Conservation (phyloP, 1,140 invertebrate genomes). For the Leptopilina boulardi region DNA sequence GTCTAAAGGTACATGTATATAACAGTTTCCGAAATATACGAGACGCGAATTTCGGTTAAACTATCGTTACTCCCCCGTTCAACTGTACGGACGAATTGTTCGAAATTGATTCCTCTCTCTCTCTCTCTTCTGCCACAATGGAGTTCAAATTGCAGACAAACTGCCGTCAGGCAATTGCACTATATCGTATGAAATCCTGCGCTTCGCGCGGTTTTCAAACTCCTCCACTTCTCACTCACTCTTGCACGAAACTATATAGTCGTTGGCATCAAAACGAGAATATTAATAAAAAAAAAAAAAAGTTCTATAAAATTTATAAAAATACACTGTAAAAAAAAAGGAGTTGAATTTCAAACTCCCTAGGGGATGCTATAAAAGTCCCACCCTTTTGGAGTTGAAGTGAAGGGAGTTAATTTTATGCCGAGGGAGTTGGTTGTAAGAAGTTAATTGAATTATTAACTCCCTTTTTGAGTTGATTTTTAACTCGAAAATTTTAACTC, state of each 20-base stretch:
- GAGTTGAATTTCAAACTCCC: too few species aligned
- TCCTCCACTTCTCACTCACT: neutral
- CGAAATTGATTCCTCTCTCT: constrained; percentile 57
- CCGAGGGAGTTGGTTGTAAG: too few species aligned
- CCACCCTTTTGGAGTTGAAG: too few species aligned
- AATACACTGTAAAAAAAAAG: neutral
- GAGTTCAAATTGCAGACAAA: constrained; percentile 53
- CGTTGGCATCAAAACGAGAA: neutral
- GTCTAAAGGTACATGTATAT: constrained; percentile 22
- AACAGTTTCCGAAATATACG: constrained; percentile 38
- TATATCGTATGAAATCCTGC: constrained; percentile 11
- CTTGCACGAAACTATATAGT: neutral
- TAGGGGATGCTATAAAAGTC: too few species aligned
- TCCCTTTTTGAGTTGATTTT: too few species aligned
- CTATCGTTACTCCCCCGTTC: constrained; percentile 42
- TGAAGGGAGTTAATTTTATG: too few species aligned
- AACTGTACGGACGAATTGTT: constrained; percentile 50
- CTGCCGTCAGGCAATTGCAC: constrained; percentile 50
- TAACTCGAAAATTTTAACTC: too few species aligned
- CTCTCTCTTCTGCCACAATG: constrained; percentile 54
- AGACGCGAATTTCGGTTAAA: constrained; percentile 48
- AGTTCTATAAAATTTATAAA: too few species aligned
- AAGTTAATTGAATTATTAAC: too few species aligned
- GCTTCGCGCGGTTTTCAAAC: neutral
- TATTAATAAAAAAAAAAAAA: neutral